Percentiles rank a stretch among this genome's conserved stretches.
Conservation (phyloP, 2,113 vertebrate genomes). For the Anseranas semipalmata region DNA sequence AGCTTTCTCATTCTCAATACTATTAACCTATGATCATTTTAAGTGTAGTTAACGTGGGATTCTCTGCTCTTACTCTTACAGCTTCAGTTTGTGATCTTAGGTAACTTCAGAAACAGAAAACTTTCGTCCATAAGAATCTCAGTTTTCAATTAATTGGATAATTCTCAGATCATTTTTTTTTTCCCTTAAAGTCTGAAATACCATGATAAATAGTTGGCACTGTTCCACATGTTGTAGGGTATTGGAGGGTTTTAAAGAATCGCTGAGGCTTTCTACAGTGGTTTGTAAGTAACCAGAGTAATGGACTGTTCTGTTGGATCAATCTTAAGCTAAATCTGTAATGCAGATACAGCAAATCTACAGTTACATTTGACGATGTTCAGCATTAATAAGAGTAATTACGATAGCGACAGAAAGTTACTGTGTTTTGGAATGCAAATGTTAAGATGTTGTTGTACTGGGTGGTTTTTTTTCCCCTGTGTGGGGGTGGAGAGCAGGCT, state of each 20-base stretch:
- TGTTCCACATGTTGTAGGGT: background rate
- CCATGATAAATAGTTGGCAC: background rate
- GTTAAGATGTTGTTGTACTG: conserved; percentile 63
- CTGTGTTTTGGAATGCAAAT: conserved; percentile 68
- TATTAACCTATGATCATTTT: background rate
- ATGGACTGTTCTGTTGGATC: background rate
- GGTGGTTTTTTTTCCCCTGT: conserved; percentile 23
- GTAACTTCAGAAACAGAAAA: background rate
- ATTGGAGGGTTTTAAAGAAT: background rate
- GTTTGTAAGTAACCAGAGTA: background rate
- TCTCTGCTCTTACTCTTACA: background rate
- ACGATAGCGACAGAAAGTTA: conserved; percentile 57
- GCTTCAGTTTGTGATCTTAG: background rate
- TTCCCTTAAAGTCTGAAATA: background rate
- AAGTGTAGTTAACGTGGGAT: background rate
- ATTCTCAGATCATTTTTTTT: background rate
- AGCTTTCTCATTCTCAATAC: background rate
- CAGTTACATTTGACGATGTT: background rate
- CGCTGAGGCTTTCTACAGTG: background rate
- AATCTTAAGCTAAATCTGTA: background rate
- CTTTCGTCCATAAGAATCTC: background rate
- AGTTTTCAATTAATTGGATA: background rate
- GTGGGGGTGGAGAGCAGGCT: conserved; percentile 40
- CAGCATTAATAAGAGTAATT: conserved; percentile 42
- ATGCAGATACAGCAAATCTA: background rate